Percentiles rank a stretch among this genome's conserved stretches.
Evolutionary conservation across 2,797 vertebrate species (phyloP).

Genomic region (Merluccius polli): DNA sequence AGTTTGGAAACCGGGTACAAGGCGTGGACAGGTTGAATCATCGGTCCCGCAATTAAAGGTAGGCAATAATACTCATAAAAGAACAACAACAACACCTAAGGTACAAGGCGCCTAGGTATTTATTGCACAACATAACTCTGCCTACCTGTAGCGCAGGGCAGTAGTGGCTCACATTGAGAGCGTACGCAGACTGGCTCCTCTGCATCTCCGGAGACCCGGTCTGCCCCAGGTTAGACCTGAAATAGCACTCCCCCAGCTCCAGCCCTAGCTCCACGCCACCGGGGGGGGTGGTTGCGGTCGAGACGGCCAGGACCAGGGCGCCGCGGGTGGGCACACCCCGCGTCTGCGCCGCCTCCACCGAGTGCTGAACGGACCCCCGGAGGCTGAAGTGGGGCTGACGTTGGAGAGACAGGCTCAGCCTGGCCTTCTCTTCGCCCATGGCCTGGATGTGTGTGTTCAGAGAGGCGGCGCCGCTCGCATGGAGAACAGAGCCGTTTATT

Average conservation of each 20-base stretch:
- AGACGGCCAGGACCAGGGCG: conserved; percentile 51
- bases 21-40: not conserved
- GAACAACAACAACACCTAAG: not conserved
- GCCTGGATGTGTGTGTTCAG: conserved; percentile 52
- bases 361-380: conserved; percentile 63
- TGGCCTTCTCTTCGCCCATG: conserved; percentile 40
- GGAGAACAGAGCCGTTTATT: conserved; percentile 66
- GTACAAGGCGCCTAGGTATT: too few relatives aligned
- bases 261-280: conserved; percentile 47
- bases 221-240: conserved; percentile 57
- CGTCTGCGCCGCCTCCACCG: conserved; percentile 52
- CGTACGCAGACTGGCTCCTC: conserved; percentile 48
- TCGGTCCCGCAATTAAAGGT: not conserved
- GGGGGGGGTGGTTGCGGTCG: conserved; percentile 26
- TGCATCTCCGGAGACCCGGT: conserved; percentile 22
- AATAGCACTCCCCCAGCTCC: conserved; percentile 67
- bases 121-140: not conserved
- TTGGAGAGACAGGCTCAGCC: conserved; percentile 48
- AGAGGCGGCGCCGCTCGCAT: conserved; percentile 46
- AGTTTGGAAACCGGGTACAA: not conserved
- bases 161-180: conserved; percentile 63
- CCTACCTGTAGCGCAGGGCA: conserved; percentile 74
- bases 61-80: not conserved
- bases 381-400: conserved; percentile 46
- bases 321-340: conserved; percentile 63